Percentiles rank a stretch among this genome's conserved stretches.
These are phyloP conservation scores for Aradophagus sp. DNA, from an alignment of 1,140 invertebrate genomes.

Conservation along the genomic window DNA sequence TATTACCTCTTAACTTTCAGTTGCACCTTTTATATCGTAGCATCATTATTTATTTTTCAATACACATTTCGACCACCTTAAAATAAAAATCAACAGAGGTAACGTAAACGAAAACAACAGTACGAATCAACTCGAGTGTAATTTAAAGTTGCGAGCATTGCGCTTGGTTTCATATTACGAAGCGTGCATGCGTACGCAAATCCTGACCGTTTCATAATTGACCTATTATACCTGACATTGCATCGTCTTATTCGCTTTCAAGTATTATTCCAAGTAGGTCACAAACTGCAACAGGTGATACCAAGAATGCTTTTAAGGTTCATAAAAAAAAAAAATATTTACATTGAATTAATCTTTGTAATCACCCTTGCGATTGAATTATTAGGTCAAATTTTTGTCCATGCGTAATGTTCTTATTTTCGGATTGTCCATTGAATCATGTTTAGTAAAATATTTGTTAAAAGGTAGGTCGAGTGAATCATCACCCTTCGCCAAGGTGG, in stretches of 20 bases:
- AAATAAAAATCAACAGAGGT: background rate
- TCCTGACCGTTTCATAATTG: constrained; percentile 55
- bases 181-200: constrained; percentile 29
- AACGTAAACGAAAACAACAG: constrained; percentile 17
- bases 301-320: no score
- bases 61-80: no score
- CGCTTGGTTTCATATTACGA: constrained; percentile 61
- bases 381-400: no score
- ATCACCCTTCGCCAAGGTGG: constrained; percentile 62
- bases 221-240: constrained; percentile 59
- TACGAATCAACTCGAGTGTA: constrained; percentile 55
- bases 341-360: no score
- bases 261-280: constrained; percentile 53
- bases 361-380: no score
- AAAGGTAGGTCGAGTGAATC: constrained; percentile 68
- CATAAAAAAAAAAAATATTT: no score
- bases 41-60: no score
- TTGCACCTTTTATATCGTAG: no score
- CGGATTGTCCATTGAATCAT: background rate
- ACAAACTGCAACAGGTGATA: constrained; percentile 28
- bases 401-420: no score
- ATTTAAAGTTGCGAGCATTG: constrained; percentile 58
- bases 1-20: no score
- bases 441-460: constrained; percentile 44
- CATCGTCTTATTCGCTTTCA: constrained; percentile 50